A percentile compares a stretch with the other conserved stretches of the same genome.
phyloP scores from a whole-genome alignment of 2,888 invertebrate species.

The Helobdella robusta region DNA sequence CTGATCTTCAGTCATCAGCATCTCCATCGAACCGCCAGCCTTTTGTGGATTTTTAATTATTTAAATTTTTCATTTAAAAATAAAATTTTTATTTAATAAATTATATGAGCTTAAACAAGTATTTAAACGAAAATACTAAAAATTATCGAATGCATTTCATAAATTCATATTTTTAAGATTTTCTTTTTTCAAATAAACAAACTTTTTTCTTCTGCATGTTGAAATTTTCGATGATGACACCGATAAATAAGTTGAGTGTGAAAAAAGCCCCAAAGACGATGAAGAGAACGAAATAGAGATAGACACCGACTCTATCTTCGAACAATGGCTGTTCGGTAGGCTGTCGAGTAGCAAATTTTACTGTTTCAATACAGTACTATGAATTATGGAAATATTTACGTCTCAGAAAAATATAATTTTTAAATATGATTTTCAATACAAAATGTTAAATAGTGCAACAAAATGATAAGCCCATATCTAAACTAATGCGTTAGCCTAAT shows the following conservation, averaged over 20 bases:
- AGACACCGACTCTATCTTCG: constrained; percentile 92
- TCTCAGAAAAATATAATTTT: background rate
- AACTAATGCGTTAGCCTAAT: no score
- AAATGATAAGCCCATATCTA: no score
- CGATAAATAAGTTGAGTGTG: constrained; percentile 97
- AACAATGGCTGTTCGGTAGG: constrained; percentile 66
- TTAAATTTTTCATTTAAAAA: no score
- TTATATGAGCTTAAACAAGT: background rate
- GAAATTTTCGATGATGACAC: constrained; percentile 99
- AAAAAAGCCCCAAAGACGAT: constrained; percentile 99
- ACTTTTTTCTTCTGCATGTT: constrained; percentile 97
- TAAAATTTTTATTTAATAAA: no score
- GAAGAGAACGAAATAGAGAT: constrained; percentile 96
- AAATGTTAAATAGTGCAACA: no score
- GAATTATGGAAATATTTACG: no score
- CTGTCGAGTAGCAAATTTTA: no score
- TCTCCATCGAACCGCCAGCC: constrained; percentile 90
- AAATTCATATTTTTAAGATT: background rate
- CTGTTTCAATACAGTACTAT: no score
- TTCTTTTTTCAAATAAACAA: constrained; percentile 39
- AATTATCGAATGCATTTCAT: constrained; percentile 2
- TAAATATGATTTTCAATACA: no score
- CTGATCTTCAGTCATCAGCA: constrained; percentile 77
- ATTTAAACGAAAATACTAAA: background rate
- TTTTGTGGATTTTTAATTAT: no score